Evolutionary conservation across 2,888 invertebrate species (phyloP).

Genomic region (Nephrotoma guestfalica): DNA sequence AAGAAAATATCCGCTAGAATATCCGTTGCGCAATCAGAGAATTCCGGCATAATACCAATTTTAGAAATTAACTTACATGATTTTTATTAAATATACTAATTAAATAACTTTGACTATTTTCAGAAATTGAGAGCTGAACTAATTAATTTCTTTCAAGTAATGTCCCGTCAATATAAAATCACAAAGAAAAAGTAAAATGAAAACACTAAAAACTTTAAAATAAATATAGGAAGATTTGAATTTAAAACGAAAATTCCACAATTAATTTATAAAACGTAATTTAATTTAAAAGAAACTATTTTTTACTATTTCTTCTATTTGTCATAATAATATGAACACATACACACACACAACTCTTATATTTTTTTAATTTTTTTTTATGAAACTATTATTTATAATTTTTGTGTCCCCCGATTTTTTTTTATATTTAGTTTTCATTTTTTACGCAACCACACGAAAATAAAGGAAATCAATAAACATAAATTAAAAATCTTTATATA

Average conservation of each 20-base stretch:
- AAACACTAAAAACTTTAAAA: background rate
- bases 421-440: background rate
- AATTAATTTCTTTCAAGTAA: background rate
- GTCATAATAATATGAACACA: background rate
- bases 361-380: background rate
- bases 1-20: too few species aligned
- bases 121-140: slow-evolving; percentile 5
- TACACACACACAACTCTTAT: background rate
- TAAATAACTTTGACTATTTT: background rate
- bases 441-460: background rate
- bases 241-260: background rate
- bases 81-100: background rate
- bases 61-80: background rate
- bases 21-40: too few species aligned
- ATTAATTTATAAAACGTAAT: background rate
- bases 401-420: background rate
- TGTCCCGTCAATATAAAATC: background rate
- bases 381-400: background rate
- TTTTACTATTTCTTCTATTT: background rate
- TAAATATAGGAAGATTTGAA: background rate
- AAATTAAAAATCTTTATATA: background rate
- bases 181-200: background rate
- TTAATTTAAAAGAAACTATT: background rate
- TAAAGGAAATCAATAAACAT: background rate
- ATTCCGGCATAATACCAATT: too few species aligned